Evolutionary conservation across 2,888 invertebrate species (phyloP).

Genomic region (Agrochola lota): DNA sequence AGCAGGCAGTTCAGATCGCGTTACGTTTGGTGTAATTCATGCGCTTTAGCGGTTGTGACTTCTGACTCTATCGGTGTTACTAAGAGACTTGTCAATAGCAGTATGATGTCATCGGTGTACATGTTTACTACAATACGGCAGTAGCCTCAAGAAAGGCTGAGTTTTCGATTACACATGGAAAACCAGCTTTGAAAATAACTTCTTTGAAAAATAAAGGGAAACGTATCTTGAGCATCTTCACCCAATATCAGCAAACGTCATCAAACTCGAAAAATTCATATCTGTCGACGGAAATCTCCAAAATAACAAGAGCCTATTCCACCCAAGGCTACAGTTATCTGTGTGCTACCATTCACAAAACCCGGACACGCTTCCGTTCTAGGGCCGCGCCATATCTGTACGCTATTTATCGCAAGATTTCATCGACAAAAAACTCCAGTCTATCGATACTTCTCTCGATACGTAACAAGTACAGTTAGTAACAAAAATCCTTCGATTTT

Average conservation of each 20-base stretch:
- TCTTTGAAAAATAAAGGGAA: background rate
- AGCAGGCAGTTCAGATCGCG: background rate
- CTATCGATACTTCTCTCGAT: slow-evolving; percentile 58
- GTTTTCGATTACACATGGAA: background rate
- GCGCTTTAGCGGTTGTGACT: slow-evolving; percentile 12
- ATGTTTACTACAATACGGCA: background rate
- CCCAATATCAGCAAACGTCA: slow-evolving; percentile 43
- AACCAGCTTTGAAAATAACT: background rate
- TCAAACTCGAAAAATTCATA: slow-evolving; percentile 57
- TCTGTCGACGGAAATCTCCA: slow-evolving; percentile 47
- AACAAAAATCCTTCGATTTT: slow-evolving; percentile 89
- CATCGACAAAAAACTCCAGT: slow-evolving; percentile 55
- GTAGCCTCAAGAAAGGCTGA: background rate
- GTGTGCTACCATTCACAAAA: slow-evolving; percentile 54
- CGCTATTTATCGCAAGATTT: slow-evolving; percentile 62
- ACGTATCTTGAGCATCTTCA: slow-evolving; percentile 30
- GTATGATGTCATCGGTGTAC: background rate
- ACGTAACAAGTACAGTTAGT: slow-evolving; percentile 80
- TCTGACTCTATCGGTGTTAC: background rate
- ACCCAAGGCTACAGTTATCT: slow-evolving; percentile 57
- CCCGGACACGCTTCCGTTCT: slow-evolving; percentile 65
- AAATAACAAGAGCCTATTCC: slow-evolving; percentile 62
- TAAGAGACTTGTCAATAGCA: background rate
- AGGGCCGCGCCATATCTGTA: slow-evolving; percentile 58
- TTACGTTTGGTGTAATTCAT: slow-evolving; percentile 9